Conservation (phyloP, 2,888 invertebrate species). For the Mythimna impura region DNA sequence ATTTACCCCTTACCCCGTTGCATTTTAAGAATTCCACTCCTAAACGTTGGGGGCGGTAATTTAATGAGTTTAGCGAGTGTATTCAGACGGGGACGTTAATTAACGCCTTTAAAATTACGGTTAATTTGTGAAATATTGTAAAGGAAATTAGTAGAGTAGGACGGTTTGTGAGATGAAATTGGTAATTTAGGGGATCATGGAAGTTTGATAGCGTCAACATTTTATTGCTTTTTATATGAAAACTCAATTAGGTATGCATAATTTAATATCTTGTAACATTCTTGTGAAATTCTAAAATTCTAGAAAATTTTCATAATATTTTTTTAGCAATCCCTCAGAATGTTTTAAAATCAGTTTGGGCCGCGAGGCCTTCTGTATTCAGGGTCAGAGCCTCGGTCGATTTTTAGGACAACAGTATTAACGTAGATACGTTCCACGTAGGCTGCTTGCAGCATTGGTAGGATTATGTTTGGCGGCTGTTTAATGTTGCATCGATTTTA, state of each 20-base stretch:
- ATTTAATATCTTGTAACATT: slow-evolving; percentile 1
- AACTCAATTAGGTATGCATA: slow-evolving; percentile 17
- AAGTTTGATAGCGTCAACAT: slow-evolving; percentile 19
- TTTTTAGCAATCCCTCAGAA: slow-evolving; percentile 5
- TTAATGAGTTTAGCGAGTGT: slow-evolving; percentile 73
- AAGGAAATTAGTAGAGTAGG: slow-evolving; percentile 54
- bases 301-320: neutral
- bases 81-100: slow-evolving; percentile 70
- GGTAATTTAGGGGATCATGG: slow-evolving; percentile 25
- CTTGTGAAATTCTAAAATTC: slow-evolving; percentile 8
- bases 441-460: neutral
- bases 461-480: neutral
- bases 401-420: slow-evolving; percentile 34
- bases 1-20: slow-evolving; percentile 66
- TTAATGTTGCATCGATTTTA: neutral
- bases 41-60: slow-evolving; percentile 72
- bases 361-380: slow-evolving; percentile 12
- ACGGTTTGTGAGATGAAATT: slow-evolving; percentile 37
- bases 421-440: slow-evolving; percentile 11
- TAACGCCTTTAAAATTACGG: slow-evolving; percentile 70
- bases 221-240: slow-evolving; percentile 4
- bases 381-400: slow-evolving; percentile 37
- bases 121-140: slow-evolving; percentile 67
- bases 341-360: slow-evolving; percentile 25
- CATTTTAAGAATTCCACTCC: slow-evolving; percentile 75